These are phyloP conservation scores for Lytechinus pictus DNA, from an alignment of 35 echinoderm and acorn worm species.

Conservation along the genomic window DNA sequence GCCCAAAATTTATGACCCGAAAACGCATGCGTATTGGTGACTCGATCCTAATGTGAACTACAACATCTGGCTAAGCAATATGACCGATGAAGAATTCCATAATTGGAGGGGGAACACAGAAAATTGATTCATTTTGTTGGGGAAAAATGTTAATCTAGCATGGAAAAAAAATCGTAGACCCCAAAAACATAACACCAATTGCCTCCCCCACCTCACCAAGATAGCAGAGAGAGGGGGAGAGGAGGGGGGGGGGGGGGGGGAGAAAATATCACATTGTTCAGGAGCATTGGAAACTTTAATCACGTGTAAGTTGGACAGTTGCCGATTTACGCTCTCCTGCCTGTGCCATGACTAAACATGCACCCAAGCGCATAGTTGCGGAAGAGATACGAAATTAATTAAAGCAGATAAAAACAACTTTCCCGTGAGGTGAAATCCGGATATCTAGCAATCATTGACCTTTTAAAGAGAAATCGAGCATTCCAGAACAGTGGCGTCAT, in stretches of 20 bases:
- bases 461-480: not conserved
- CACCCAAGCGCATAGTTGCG: not conserved
- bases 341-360: not conserved
- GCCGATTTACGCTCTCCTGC: not conserved
- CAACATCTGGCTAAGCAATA: too few species aligned
- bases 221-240: too few species aligned
- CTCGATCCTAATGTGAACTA: too few species aligned
- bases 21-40: not conserved
- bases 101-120: too few species aligned
- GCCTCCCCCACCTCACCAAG: too few species aligned
- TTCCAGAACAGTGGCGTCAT: not conserved
- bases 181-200: too few species aligned
- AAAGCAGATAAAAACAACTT: not conserved
- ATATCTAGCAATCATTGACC: not conserved
- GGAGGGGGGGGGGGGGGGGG: too few species aligned
- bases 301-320: not conserved
- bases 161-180: too few species aligned
- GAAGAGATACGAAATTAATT: not conserved
- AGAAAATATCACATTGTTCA: not conserved
- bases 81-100: too few species aligned
- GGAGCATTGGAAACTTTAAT: not conserved
- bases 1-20: too few species aligned
- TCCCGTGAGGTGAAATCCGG: not conserved
- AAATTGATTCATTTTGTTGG: too few species aligned
- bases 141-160: too few species aligned